Conservation (phyloP, 2,888 invertebrate species). For the Euzophera pinguis region DNA sequence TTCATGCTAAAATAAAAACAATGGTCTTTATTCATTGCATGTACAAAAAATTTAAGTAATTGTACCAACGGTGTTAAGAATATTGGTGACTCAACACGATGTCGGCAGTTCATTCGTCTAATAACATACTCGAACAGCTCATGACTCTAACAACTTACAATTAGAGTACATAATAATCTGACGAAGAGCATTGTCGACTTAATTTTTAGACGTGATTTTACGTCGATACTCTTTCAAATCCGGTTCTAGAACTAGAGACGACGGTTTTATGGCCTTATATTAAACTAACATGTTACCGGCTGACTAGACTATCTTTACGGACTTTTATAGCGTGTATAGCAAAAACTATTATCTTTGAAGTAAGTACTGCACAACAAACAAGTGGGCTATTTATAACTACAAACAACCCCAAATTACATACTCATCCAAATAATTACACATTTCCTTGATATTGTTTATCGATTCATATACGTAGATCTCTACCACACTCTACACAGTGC, state of each 20-base stretch:
- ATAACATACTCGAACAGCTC: not conserved
- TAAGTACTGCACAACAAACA: not conserved
- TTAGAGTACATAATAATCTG: too few species aligned
- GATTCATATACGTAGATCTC: too few species aligned
- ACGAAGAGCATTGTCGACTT: too few species aligned
- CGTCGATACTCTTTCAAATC: slow-evolving; percentile 54
- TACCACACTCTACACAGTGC: too few species aligned
- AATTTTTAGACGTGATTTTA: slow-evolving; percentile 18
- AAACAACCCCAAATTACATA: too few species aligned
- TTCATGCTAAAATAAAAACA: slow-evolving; percentile 14
- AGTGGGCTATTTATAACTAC: too few species aligned
- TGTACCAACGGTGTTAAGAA: slow-evolving; percentile 21
- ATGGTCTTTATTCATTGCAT: slow-evolving; percentile 4
- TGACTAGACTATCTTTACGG: slow-evolving; percentile 22
- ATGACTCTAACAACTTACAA: too few species aligned
- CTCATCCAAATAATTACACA: too few species aligned
- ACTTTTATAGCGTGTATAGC: slow-evolving; percentile 19
- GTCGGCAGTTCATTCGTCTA: slow-evolving; percentile 20
- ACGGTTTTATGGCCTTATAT: slow-evolving; percentile 31
- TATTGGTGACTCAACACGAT: slow-evolving; percentile 49
- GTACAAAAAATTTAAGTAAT: slow-evolving; percentile 18
- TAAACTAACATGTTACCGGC: slow-evolving; percentile 29
- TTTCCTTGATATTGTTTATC: too few species aligned
- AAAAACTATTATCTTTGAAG: not conserved
- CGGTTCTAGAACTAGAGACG: slow-evolving; percentile 49